Base-by-base conservation (phyloP, 2,113 vertebrate genomes). In the Sprattus sprattus region DNA sequence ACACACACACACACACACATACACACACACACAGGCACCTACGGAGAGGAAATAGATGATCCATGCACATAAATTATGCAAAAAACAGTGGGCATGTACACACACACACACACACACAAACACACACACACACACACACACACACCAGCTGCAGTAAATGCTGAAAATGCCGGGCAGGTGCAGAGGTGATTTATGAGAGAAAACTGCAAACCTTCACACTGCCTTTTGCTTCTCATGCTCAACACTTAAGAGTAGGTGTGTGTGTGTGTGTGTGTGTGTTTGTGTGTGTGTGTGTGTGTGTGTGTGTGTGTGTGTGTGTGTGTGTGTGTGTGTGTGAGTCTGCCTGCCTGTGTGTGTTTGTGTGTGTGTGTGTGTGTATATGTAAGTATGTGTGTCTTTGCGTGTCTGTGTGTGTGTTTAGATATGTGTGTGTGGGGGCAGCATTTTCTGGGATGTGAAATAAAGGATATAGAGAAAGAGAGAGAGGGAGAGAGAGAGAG, bases 51-150 rank as follows among this genome's bases (percentile, higher is more conserved):
- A 64, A 64, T 4, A 64, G 20, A n/a, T 25, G 60, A 64, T 64
- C 60, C 60, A 64, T 64, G 60, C n/a, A 64, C 60, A 64, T 64
- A 64, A 64, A 64, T 64, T 8, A 64, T 64, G 60, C 6, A 64
- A 64, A n/a, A 64, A 20, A n/a, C 60, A 2, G 60, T 25, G 60
- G 60, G 25, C 60, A 64, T 64, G 7, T 64, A 25, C 60, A 64
- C 57, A 64, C 60, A 64, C n/a, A 22, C 57, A 20, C 18, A 64
- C 57, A 64, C 57, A 64, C 8, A 64, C 57, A 64, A 11, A 64
- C 57, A 64, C 57, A 64, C 60, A 64, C 60, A 64, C 60, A 64
- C 60, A 64, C 60, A 64, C 60, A 64, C 60, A 64, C 60, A 64
- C 60, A 64, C 60, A 64, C 60, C 9, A 15, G 50, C 50, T 52